Percentiles rank a stretch among this genome's conserved stretches.
These are phyloP conservation scores for Eublepharis macularius DNA, from an alignment of 2,113 vertebrate genomes.

Conservation along the genomic window DNA sequence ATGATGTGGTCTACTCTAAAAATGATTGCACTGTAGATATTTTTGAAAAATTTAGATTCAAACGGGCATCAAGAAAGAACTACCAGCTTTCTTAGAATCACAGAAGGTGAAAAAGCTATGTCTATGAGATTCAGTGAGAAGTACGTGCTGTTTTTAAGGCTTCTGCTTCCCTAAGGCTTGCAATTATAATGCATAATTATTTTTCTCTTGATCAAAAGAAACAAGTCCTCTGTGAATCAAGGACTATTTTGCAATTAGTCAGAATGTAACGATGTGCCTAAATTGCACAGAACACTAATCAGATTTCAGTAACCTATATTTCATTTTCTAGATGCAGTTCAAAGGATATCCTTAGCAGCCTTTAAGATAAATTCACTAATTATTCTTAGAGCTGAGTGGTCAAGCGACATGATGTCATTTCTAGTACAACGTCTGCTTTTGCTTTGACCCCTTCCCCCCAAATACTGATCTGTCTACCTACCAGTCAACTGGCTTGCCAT, in stretches of 20 bases:
- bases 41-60: accelerated
- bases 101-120: accelerated
- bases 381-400: neutral
- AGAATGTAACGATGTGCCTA: constrained; percentile 2
- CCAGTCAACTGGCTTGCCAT: constrained; percentile 89
- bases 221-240: neutral
- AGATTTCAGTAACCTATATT: neutral
- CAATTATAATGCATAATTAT: neutral
- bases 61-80: accelerated
- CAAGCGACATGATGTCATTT: neutral
- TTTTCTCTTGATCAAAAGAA: constrained; percentile 48
- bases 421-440: neutral
- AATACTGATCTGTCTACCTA: constrained; percentile 66
- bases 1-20: neutral
- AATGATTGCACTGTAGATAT: accelerated
- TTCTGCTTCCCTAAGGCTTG: neutral
- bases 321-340: constrained; percentile 24
- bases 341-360: neutral
- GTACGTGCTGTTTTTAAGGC: accelerated
- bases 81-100: neutral
- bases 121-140: neutral
- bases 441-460: neutral
- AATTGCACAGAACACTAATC: constrained; percentile 16
- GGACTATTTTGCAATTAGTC: constrained; percentile 33
- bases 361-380: neutral